Evolutionary conservation across 2,888 invertebrate genomes (phyloP), one percentile per base, ranked within the genome.

Genomic region (Boloria selene): DNA sequence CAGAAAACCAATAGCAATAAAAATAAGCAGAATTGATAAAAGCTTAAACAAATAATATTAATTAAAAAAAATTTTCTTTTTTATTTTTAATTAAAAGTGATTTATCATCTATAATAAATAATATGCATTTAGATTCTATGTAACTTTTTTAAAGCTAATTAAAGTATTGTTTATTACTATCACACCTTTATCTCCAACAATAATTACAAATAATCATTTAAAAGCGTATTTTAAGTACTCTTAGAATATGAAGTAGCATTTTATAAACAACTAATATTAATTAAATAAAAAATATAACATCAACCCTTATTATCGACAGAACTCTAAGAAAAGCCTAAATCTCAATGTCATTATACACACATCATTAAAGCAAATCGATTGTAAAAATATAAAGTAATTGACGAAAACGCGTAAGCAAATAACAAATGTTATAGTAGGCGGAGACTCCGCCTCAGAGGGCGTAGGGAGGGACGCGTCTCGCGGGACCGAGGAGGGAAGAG

Each of bases 401-500:
- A 74, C 79, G 79, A 84, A 82, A 84, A 82, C 77, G 79, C 73
- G 71, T 70, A 74, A 77, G 79, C 60, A 68, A 61, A 63, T 65
- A 69, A 67, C 58, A 64, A 64, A 67, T 51, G 69, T 62, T 63
- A 55, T 54, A 73, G 77, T 78, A 84, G 87, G 85, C 84, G 84
- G 74, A 68, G 69, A 79, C 84, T 73, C 83, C 86, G 86, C 86
- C 88, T 79, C 73, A 13, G 75, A 80, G 83, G 89, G 88, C 89
- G 89, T 86, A 81, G 88, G 89, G 90, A 89, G 90, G 90, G 82
- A 81, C 83, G 75, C 75, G 79, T 81, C 79, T 77, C 77, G 77
- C 76, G 74, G 70, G 74, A 70, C 64, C 75, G 73, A 86, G 84
- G 81, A 88, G 88, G 87, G 85, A 79, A 82, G 88, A 87, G 87